Conservation (phyloP, 92 coral and sea anemone species). For the Scolanthus callimorphus region DNA sequence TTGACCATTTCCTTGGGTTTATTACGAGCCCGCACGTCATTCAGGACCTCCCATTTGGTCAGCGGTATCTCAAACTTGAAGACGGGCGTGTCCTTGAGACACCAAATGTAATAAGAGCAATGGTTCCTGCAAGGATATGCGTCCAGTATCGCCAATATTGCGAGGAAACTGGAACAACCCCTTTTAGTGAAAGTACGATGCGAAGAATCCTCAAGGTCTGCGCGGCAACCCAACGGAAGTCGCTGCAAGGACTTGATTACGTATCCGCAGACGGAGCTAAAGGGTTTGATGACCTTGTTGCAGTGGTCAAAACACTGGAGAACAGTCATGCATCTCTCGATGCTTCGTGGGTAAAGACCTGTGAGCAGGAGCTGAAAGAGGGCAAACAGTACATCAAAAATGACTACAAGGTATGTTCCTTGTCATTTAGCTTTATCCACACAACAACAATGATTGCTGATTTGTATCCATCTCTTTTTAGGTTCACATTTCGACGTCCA, state of each 20-base stretch:
- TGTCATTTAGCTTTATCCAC: too few relatives aligned
- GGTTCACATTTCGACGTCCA: too few relatives aligned
- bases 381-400: slow-evolving; percentile 24
- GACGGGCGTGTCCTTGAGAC: slow-evolving; percentile 13
- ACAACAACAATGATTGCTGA: too few relatives aligned
- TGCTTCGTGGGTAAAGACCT: slow-evolving; percentile 1
- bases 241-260: too few relatives aligned
- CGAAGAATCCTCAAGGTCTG: too few relatives aligned
- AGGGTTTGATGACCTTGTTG: slow-evolving; percentile 28
- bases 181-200: too few relatives aligned
- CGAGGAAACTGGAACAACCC: too few relatives aligned
- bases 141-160: too few relatives aligned
- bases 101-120: too few relatives aligned
- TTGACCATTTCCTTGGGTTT: slow-evolving; percentile 35
- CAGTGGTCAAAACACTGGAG: slow-evolving; percentile 12
- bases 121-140: too few relatives aligned
- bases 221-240: too few relatives aligned
- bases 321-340: slow-evolving; percentile 11
- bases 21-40: slow-evolving; percentile 18
- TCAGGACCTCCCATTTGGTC: slow-evolving; percentile 43
- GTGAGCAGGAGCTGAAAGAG: slow-evolving; percentile 1
- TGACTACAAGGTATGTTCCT: slow-evolving; percentile 6
- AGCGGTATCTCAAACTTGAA: slow-evolving; percentile 8
- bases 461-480: too few relatives aligned
- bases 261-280: slow-evolving; percentile 30